Evolutionary conservation across 2,113 vertebrate genomes (phyloP), one percentile per base, ranked within the genome.

Genomic region (Egretta garzetta): DNA sequence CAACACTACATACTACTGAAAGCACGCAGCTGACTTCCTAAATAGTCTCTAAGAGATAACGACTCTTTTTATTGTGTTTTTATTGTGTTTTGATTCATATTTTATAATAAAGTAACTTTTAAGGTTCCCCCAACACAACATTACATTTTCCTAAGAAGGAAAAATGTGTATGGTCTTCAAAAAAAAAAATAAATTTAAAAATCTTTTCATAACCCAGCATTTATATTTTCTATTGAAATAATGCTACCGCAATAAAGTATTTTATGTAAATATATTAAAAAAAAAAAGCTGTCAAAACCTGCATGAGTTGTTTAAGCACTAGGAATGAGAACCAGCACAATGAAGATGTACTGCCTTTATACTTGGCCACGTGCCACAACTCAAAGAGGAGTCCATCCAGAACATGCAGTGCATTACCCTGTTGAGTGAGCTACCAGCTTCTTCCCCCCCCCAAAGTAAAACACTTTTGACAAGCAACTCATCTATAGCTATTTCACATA

Each of bases 401-500:
- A 96, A 97, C 96, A 94, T 15, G 45, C 90, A 37, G 53, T 71
- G 67, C 73, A 62, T 95, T 96, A 95, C 91, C 80, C 80, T 32
- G 93, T 95, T 95, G 83, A 96, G 86, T 0, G 3, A 96, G 97
- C 82, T 56, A 50, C 95, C 50, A 70, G 79, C 58, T 81, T 93
- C 67, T 49, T 12, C 0, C 0, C 52, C 0, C 52, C 93, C 58
- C 77, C 52, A 98, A 98, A 97, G 97, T 89, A 98, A 98, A 99
- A 96, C 95, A 96, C 97, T 98, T 98, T 97, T 99, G 99, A 99
- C 99, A 98, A 98, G 95, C 85, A 94, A 89, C 98, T 98, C 98
- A 97, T 99, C 98, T 97, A 97, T 91, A 97, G 98, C 98, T 85
- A 95, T 98, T 98, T 98, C 98, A 97, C 98, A 98, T 98, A 98